Conservation (phyloP, 2,113 vertebrate genomes). For the Lepisosteus osseus region DNA sequence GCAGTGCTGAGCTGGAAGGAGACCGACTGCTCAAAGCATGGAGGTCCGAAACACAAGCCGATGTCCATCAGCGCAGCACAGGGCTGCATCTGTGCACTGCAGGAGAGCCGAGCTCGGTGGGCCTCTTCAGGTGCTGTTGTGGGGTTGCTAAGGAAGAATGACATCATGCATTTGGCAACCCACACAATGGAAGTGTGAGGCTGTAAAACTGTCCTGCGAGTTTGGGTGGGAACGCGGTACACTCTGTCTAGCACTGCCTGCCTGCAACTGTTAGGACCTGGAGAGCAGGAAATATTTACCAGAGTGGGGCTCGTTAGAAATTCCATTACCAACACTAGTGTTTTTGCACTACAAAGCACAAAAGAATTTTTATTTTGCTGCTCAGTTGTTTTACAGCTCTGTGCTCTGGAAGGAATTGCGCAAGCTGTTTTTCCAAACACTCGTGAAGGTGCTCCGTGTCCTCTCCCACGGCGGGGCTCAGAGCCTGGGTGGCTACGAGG, state of each 20-base stretch:
- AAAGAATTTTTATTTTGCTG: neutral
- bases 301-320: neutral
- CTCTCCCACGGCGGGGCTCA: too few species aligned
- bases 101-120: neutral
- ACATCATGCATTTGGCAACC: slow-evolving; percentile 49
- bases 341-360: neutral
- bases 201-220: neutral
- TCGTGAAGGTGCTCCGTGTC: too few species aligned
- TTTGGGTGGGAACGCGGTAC: neutral
- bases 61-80: too few species aligned
- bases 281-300: too few species aligned
- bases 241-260: neutral
- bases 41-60: too few species aligned
- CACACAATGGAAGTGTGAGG: neutral
- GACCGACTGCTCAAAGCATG: too few species aligned
- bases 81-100: too few species aligned
- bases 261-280: neutral
- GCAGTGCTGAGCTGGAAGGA: too few species aligned
- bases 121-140: slow-evolving; percentile 38
- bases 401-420: too few species aligned
- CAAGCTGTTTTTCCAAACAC: too few species aligned
- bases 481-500: too few species aligned
- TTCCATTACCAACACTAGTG: neutral
- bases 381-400: too few species aligned
- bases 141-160: slow-evolving; percentile 29